These are phyloP conservation scores for Polylopha cassiicola DNA, from an alignment of 2,888 invertebrate species.

Conservation along the genomic window DNA sequence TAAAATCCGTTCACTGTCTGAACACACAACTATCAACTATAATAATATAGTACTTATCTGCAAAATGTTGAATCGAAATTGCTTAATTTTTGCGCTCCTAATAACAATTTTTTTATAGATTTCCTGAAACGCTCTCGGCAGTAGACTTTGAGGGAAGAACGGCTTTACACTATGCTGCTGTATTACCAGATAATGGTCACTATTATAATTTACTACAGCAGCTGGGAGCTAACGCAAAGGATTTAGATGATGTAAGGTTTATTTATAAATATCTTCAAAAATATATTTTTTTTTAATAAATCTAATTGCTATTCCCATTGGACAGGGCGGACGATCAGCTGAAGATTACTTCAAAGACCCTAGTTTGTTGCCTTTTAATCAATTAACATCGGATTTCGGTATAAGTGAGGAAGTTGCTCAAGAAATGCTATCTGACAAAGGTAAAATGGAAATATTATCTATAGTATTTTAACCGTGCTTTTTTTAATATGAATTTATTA, in stretches of 20 bases:
- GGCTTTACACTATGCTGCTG: slow-evolving; percentile 92
- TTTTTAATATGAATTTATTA: too few relatives aligned
- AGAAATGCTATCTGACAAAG: slow-evolving; percentile 86
- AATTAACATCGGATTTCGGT: slow-evolving; percentile 82
- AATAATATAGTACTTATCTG: too few relatives aligned
- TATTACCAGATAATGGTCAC: slow-evolving; percentile 89
- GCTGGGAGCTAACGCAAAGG: slow-evolving; percentile 89
- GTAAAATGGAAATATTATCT: slow-evolving; percentile 62
- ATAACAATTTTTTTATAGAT: slow-evolving; percentile 59
- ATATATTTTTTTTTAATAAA: slow-evolving; percentile 9
- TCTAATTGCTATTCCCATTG: slow-evolving; percentile 20
- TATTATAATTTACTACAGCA: slow-evolving; percentile 90
- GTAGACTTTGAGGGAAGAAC: slow-evolving; percentile 88
- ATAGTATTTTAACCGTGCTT: too few relatives aligned
- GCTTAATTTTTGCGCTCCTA: not conserved
- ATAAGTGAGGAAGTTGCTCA: slow-evolving; percentile 81
- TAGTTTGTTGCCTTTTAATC: slow-evolving; percentile 81
- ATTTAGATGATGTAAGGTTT: slow-evolving; percentile 86
- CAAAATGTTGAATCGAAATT: too few relatives aligned
- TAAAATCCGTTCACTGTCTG: too few relatives aligned
- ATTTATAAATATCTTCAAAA: slow-evolving; percentile 2
- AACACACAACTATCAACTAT: too few relatives aligned
- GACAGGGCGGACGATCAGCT: slow-evolving; percentile 85
- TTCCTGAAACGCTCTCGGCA: slow-evolving; percentile 91
- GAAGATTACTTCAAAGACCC: slow-evolving; percentile 86